phyloP scores from a whole-genome alignment of 2,888 invertebrate species.

The Ophraella communa region DNA sequence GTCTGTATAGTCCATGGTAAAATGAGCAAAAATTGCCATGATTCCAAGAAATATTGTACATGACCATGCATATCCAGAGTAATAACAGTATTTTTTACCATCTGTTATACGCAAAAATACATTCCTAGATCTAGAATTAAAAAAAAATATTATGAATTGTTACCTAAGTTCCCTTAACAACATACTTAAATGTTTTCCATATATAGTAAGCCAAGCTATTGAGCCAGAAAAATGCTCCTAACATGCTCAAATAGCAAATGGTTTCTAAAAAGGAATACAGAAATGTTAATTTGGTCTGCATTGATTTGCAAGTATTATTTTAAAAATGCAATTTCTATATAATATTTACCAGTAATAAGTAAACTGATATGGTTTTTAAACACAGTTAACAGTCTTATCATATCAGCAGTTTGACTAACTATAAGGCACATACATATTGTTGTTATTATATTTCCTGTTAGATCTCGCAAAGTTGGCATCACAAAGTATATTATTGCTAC shows the following conservation, averaged over 20 bases:
- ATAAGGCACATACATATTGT: conserved; percentile 81
- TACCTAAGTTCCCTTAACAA: conserved; percentile 12
- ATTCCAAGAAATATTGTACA: conserved; percentile 74
- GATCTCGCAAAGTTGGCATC: conserved; percentile 80
- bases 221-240: conserved; percentile 86
- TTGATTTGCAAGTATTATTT: background rate
- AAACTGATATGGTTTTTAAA: conserved; percentile 82
- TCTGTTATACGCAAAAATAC: conserved; percentile 85
- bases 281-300: background rate
- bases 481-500: conserved; percentile 84
- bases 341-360: conserved; percentile 72
- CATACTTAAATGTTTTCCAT: conserved; percentile 84
- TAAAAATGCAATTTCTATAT: background rate
- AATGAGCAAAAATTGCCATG: conserved; percentile 82
- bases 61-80: conserved; percentile 82
- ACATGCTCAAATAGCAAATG: conserved; percentile 75
- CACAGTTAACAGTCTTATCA: conserved; percentile 80
- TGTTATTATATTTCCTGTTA: conserved; percentile 84
- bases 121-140: conserved; percentile 73
- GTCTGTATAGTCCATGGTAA: conserved; percentile 73
- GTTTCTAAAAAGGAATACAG: conserved; percentile 68
- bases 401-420: conserved; percentile 77
- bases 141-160: background rate
- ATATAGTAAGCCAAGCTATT: conserved; percentile 87
- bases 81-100: conserved; percentile 86